These are phyloP conservation scores for Mesocricetus auratus DNA, from an alignment of 2,113 vertebrate species.

Conservation along the genomic window DNA sequence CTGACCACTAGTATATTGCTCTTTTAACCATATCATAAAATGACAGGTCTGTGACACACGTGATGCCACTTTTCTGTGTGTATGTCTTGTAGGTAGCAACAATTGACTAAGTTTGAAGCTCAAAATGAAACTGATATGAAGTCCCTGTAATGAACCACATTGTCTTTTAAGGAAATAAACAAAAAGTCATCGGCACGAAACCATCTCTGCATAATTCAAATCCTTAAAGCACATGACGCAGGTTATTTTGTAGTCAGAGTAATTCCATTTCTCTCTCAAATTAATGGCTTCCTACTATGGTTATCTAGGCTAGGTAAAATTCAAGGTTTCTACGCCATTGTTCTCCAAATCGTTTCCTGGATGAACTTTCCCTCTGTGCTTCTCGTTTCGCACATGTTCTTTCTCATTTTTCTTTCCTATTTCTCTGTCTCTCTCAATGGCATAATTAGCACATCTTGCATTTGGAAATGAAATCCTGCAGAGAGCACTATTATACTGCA, in stretches of 20 bases:
- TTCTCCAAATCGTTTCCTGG: background rate
- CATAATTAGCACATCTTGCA: slow-evolving; percentile 66
- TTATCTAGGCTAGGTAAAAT: background rate
- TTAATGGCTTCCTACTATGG: background rate
- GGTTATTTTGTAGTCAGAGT: background rate
- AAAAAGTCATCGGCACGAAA: background rate
- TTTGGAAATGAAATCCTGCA: slow-evolving; percentile 78
- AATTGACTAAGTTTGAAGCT: background rate
- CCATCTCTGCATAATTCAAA: background rate
- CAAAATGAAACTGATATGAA: slow-evolving; percentile 8
- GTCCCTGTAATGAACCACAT: background rate
- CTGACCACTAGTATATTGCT: background rate
- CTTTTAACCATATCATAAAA: background rate
- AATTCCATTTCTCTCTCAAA: background rate
- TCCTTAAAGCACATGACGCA: background rate
- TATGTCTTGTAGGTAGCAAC: background rate
- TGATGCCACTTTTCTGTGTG: background rate
- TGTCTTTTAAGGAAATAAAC: slow-evolving; percentile 4
- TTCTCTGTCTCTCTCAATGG: slow-evolving; percentile 49
- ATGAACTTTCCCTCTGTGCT: background rate
- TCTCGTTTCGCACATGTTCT: background rate
- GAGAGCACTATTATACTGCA: slow-evolving; percentile 75
- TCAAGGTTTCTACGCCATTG: background rate
- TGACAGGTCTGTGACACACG: background rate
- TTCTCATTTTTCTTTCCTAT: background rate